These are phyloP conservation scores for Ceratosolen solmsi DNA, from an alignment of 1,140 invertebrate genomes.

Conservation along the genomic window DNA sequence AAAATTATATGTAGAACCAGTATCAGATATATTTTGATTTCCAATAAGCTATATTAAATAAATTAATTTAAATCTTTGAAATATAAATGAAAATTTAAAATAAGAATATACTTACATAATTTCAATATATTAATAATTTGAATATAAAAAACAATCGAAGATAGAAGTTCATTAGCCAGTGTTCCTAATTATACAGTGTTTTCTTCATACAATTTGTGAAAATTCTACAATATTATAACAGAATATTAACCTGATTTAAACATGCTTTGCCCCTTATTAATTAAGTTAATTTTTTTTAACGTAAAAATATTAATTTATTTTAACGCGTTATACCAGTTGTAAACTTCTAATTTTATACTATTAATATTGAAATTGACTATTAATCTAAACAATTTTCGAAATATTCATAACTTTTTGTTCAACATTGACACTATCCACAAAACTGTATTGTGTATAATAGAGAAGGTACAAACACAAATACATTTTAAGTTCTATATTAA, in stretches of 20 bases:
- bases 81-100: no score
- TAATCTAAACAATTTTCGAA: background rate
- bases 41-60: no score
- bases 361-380: no score
- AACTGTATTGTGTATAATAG: background rate
- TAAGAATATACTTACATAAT: conserved; percentile 31
- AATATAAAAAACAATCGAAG: background rate
- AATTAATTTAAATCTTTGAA: no score
- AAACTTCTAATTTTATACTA: background rate
- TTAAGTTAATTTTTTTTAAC: no score
- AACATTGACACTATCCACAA: background rate
- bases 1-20: no score
- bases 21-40: no score
- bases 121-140: background rate
- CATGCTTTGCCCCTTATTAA: background rate
- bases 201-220: conserved; percentile 13
- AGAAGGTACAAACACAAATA: background rate
- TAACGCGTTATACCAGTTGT: no score
- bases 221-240: conserved; percentile 13
- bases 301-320: no score
- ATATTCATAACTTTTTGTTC: conserved; percentile 20
- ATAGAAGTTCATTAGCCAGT: no score
- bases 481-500: background rate
- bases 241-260: background rate
- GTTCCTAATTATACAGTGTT: background rate